Conservation (phyloP, 2,888 invertebrate genomes). For the Drosophila diplacantha region DNA sequence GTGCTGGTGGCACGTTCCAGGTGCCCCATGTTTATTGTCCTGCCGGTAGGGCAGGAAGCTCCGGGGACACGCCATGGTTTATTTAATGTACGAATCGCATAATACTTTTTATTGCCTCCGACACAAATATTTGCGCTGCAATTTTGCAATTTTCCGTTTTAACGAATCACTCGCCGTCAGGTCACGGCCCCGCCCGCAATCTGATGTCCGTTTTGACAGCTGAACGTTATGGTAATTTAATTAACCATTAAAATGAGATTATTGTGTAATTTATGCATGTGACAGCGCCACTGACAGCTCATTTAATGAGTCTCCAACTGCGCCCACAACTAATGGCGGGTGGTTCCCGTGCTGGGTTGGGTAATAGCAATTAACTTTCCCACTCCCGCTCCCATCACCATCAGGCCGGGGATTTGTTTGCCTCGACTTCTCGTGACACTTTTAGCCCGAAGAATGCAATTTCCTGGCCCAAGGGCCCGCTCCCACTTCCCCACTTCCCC, state of each 20-base stretch:
- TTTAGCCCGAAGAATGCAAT: constrained; percentile 64
- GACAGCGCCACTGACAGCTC: constrained; percentile 36
- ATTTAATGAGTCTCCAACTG: constrained; percentile 44
- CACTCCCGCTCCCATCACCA: constrained; percentile 4
- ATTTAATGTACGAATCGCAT: constrained; percentile 40
- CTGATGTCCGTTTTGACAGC: constrained; percentile 40
- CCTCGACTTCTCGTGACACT: constrained; percentile 52
- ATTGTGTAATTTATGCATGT: constrained; percentile 58
- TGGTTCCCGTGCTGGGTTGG: not conserved
- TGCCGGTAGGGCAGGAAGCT: constrained; percentile 17
- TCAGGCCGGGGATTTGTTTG: constrained; percentile 13
- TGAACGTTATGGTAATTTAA: constrained; percentile 55
- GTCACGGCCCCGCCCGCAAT: constrained; percentile 8
- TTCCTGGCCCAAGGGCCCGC: constrained; percentile 54
- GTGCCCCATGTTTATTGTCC: constrained; percentile 54
- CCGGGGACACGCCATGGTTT: constrained; percentile 20
- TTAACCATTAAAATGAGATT: constrained; percentile 64
- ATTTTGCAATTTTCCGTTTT: constrained; percentile 28
- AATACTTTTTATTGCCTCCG: constrained; percentile 45
- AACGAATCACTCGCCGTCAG: constrained; percentile 19
- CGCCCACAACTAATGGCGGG: constrained; percentile 28
- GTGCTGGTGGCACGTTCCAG: constrained; percentile 16
- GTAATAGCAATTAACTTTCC: constrained; percentile 37
- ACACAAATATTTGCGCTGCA: constrained; percentile 49
- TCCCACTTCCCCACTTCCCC: constrained; percentile 4